phyloP scores from a whole-genome alignment of 2,888 invertebrate species.

The Achlya flavicornis region DNA sequence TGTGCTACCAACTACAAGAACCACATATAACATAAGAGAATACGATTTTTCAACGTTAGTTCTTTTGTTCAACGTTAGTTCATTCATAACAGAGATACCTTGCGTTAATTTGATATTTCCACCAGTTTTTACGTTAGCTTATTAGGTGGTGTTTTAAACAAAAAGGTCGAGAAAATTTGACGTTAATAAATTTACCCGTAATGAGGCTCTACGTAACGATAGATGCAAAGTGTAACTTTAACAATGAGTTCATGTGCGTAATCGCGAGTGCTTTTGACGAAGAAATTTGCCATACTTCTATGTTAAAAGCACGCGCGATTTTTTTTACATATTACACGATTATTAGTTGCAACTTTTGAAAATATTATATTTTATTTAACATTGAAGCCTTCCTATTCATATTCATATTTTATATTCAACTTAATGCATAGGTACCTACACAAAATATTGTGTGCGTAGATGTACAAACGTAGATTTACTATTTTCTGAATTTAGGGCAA shows the following conservation, averaged over 20 bases:
- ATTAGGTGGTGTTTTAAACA: conserved; percentile 42
- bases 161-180: conserved; percentile 39
- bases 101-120: neutral
- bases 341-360: neutral
- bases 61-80: no score
- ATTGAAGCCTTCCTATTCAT: no score
- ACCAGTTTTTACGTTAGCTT: no score
- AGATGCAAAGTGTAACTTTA: conserved; percentile 47
- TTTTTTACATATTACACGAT: neutral
- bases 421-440: no score
- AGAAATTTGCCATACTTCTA: conserved; percentile 30
- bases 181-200: conserved; percentile 53
- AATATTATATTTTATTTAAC: no score
- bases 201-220: conserved; percentile 45
- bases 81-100: conserved; percentile 40
- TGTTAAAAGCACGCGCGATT: neutral
- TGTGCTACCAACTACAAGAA: no score
- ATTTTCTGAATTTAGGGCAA: conserved; percentile 30
- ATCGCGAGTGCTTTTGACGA: no score
- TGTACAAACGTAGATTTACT: neutral
- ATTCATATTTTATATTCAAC: no score
- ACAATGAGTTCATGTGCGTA: conserved; percentile 37
- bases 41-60: neutral
- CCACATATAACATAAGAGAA: no score
- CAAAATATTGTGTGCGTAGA: no score